Base-by-base conservation (phyloP, 2,888 invertebrate genomes). In the Itoplectis maculator region DNA sequence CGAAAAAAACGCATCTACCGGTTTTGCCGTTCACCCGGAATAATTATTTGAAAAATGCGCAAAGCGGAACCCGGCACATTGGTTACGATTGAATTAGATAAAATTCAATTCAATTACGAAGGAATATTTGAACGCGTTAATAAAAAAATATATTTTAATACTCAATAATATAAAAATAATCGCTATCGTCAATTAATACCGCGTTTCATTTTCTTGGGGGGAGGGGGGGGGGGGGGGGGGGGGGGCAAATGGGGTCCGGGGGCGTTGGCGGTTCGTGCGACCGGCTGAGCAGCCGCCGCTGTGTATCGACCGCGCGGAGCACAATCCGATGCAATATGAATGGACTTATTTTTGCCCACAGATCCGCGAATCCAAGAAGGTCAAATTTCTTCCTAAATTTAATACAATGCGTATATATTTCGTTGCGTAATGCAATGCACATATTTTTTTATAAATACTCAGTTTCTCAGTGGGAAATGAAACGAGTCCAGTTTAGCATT, bases 181-280 rank as follows among this genome's bases (percentile, higher is more conserved):
- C n/a, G n/a, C n/a, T n/a, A n/a, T n/a, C n/a, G n/a, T n/a, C n/a
- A n/a, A n/a, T n/a, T n/a, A n/a, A n/a, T n/a, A n/a, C n/a, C n/a
- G n/a, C n/a, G n/a, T n/a, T n/a, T n/a, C n/a, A n/a, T n/a, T n/a
- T n/a, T n/a, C n/a, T n/a, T n/a, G n/a, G n/a, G n/a, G n/a, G n/a
- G n/a, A n/a, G n/a, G n/a, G n/a, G n/a, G n/a, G n/a, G n/a, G n/a
- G n/a, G n/a, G n/a, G n/a, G n/a, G n/a, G n/a, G n/a, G n/a, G n/a
- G n/a, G n/a, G n/a, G n/a, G n/a, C n/a, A n/a, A n/a, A n/a, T n/a
- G n/a, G n/a, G 35, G 20, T 13, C 18, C 18, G 79, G 66, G 79
- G 79, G 74, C 79, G 79, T 80, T 80, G 74, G 68, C 79, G 29
- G 68, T 47, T 49, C 29, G 45, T 65, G 35, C 37, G 29, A 37